These are phyloP conservation scores for Psittacus erithacus DNA, from an alignment of 2,113 vertebrate genomes.

Conservation along the genomic window DNA sequence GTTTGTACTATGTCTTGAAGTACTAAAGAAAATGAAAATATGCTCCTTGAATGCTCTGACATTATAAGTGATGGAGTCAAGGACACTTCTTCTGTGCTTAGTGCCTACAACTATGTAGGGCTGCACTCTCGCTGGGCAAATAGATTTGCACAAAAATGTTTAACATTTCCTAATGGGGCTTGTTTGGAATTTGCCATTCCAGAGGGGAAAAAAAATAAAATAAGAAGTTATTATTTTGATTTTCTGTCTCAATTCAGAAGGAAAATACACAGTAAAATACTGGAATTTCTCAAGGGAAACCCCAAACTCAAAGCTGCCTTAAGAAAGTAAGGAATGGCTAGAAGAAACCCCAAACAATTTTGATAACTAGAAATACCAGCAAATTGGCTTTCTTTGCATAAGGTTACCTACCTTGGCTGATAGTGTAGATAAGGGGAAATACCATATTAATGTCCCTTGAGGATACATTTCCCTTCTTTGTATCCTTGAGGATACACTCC, in stretches of 20 bases:
- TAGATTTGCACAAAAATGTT: background rate
- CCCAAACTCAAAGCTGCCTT: background rate
- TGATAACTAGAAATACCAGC: background rate
- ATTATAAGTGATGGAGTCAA: background rate
- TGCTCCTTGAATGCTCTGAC: background rate
- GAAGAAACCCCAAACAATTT: background rate
- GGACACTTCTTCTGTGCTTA: background rate
- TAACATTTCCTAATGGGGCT: background rate
- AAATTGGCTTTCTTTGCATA: background rate
- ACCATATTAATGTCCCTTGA: background rate
- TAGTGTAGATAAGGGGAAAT: background rate
- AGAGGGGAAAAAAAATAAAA: background rate
- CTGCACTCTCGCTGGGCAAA: background rate
- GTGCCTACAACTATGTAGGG: background rate
- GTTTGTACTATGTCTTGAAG: background rate
- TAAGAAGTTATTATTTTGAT: background rate
- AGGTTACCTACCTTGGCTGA: background rate
- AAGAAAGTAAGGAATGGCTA: background rate
- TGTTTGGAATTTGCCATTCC: background rate
- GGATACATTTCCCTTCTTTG: background rate
- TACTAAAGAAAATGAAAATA: background rate
- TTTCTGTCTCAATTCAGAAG: background rate
- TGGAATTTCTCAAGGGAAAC: background rate
- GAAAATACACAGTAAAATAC: background rate
- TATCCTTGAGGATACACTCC: background rate